Evolutionary conservation across 2,797 vertebrate genomes (phyloP).

Genomic region (Onychomys arenicola): DNA sequence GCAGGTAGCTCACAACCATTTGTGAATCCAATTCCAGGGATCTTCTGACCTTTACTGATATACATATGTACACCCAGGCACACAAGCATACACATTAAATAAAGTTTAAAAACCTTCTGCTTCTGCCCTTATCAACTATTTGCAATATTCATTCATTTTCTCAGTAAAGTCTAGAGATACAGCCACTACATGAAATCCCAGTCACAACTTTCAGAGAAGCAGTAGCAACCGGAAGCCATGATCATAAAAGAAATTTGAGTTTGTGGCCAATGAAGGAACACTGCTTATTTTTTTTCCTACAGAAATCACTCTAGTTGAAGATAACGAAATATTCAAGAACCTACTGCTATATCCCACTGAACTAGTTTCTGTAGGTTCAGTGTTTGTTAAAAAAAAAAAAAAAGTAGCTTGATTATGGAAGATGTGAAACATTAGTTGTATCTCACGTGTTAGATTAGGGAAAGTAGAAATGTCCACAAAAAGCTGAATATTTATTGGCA

Average conservation of each 20-base stretch:
- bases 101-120: background rate
- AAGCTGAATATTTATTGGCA: background rate
- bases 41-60: background rate
- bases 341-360: background rate
- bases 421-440: background rate
- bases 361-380: background rate
- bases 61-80: background rate
- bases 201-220: background rate
- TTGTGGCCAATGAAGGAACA: background rate
- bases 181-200: background rate
- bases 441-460: background rate
- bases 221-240: background rate
- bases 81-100: background rate
- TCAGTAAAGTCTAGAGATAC: background rate
- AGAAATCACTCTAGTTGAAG: constrained; percentile 5
- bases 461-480: background rate
- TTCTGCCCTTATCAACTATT: background rate
- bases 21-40: background rate
- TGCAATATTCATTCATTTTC: background rate
- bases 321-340: background rate
- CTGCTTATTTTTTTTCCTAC: background rate
- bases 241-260: background rate
- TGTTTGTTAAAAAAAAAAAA: background rate
- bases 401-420: background rate
- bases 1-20: background rate